Conservation (phyloP, 1,140 invertebrate species). For the Adoxophyes honmai region DNA sequence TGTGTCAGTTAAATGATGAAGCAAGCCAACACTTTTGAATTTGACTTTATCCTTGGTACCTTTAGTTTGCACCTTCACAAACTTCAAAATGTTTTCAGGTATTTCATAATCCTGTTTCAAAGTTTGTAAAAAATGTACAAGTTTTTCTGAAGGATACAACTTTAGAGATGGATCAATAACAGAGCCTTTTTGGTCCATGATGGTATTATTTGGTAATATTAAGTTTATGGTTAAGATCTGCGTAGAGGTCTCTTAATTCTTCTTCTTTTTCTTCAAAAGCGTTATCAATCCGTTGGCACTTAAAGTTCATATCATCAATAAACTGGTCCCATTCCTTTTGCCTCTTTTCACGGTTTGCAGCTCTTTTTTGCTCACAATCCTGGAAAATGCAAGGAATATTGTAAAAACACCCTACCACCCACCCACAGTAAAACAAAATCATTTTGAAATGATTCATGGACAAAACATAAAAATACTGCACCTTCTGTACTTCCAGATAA, state of each 20-base stretch:
- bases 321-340: slow-evolving; percentile 85
- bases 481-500: slow-evolving; percentile 47
- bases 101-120: slow-evolving; percentile 46
- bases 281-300: slow-evolving; percentile 85
- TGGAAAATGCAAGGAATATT: slow-evolving; percentile 36
- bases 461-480: slow-evolving; percentile 25
- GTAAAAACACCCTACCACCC: too few species aligned
- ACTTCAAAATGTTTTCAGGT: slow-evolving; percentile 56
- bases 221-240: slow-evolving; percentile 85
- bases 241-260: slow-evolving; percentile 85
- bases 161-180: slow-evolving; percentile 78
- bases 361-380: slow-evolving; percentile 69
- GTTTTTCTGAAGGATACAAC: slow-evolving; percentile 77
- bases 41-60: slow-evolving; percentile 15
- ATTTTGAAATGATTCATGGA: slow-evolving; percentile 12
- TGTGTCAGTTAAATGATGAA: slow-evolving; percentile 27
- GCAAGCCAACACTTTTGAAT: slow-evolving; percentile 8
- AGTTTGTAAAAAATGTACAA: slow-evolving; percentile 72
- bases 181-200: slow-evolving; percentile 76
- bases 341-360: slow-evolving; percentile 78
- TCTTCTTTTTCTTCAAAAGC: slow-evolving; percentile 88
- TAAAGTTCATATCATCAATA: slow-evolving; percentile 86
- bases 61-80: slow-evolving; percentile 37
- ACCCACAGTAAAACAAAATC: too few species aligned
- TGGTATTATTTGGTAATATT: slow-evolving; percentile 78